Conservation (phyloP, 2,888 invertebrate species). For the Pammene fasciana region DNA sequence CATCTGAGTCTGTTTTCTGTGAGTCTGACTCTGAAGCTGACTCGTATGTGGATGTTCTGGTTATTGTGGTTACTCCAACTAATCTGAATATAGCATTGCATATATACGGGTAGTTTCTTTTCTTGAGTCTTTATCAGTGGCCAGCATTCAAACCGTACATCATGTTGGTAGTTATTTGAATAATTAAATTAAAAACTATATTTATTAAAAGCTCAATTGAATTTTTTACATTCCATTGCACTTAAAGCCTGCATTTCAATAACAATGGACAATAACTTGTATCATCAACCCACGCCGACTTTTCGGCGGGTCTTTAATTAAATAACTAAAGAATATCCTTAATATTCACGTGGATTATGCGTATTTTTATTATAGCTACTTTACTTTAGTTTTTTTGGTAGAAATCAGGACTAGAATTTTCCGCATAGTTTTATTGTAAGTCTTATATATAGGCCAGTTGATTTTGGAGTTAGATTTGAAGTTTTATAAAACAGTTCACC, state of each 20-base stretch:
- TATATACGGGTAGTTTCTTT: too few relatives aligned
- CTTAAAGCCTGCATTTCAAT: slow-evolving; percentile 61
- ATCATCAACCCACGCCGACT: slow-evolving; percentile 65
- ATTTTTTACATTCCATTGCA: slow-evolving; percentile 12
- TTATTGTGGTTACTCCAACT: too few relatives aligned
- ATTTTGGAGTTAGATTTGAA: too few relatives aligned
- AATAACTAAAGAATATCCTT: slow-evolving; percentile 54
- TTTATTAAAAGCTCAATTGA: not conserved
- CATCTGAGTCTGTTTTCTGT: too few relatives aligned
- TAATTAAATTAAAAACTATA: not conserved
- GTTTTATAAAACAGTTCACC: too few relatives aligned
- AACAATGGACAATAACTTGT: slow-evolving; percentile 70
- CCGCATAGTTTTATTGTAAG: too few relatives aligned
- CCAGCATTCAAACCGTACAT: too few relatives aligned
- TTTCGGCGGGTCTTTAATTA: slow-evolving; percentile 57
- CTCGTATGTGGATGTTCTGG: too few relatives aligned
- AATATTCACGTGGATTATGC: slow-evolving; percentile 48
- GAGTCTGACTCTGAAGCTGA: too few relatives aligned
- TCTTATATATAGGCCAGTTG: too few relatives aligned
- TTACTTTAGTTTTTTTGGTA: not conserved
- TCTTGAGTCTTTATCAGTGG: too few relatives aligned
- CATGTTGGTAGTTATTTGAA: not conserved
- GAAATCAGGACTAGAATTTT: not conserved
- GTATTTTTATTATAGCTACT: not conserved
- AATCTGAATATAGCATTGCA: too few relatives aligned